A percentile compares a stretch with the other conserved stretches of the same genome.
phyloP scores from a whole-genome alignment of 2,113 vertebrate species.

The Podilymbus podiceps region DNA sequence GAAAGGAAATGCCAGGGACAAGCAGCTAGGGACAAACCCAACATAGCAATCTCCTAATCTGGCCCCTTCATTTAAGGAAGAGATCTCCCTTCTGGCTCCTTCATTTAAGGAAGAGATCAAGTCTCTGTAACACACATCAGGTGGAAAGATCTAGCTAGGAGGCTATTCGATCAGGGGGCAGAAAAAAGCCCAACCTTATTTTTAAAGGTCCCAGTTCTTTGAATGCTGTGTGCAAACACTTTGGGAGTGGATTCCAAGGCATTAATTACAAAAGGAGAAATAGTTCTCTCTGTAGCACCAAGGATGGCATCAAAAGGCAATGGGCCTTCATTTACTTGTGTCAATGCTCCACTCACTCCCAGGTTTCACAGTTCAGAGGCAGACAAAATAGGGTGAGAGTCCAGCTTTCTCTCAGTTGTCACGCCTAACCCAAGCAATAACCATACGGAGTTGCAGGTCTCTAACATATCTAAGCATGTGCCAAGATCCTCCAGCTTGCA shows the following conservation, averaged over 20 bases:
- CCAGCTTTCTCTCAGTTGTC: neutral
- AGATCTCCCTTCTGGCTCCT: no score
- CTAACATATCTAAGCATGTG: fast-evolving
- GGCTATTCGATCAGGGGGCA: neutral
- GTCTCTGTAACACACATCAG: neutral
- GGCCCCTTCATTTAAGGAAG: neutral
- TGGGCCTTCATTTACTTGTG: neutral
- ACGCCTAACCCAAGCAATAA: neutral
- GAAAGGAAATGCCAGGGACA: neutral
- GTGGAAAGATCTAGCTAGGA: neutral
- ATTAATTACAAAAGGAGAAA: neutral
- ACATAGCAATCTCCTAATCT: neutral
- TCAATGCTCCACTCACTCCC: neutral
- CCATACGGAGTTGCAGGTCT: neutral
- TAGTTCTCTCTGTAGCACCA: neutral
- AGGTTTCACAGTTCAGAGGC: neutral
- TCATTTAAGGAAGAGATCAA: neutral
- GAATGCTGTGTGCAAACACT: neutral
- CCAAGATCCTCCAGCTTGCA: neutral
- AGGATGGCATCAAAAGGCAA: neutral
- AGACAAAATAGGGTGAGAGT: neutral
- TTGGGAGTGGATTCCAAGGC: neutral
- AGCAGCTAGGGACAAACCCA: neutral
- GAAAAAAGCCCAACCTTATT: neutral
- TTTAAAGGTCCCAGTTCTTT: neutral